Percentiles rank a stretch among this genome's conserved stretches.
These are phyloP conservation scores for Metopolophium dirhodum DNA, from an alignment of 1,140 invertebrate genomes.

Conservation along the genomic window DNA sequence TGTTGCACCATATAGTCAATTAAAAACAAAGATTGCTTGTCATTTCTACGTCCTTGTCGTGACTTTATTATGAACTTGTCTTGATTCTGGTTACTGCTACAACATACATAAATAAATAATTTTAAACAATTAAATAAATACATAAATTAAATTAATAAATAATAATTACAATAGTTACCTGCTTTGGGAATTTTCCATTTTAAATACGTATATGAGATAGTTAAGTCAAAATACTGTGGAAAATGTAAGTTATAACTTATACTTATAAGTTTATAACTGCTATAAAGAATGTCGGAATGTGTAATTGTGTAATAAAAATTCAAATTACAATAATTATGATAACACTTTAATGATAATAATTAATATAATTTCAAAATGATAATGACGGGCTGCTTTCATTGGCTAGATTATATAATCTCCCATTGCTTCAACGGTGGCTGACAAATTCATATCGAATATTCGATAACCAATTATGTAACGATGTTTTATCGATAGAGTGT, in stretches of 20 bases:
- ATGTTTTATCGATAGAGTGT: neutral
- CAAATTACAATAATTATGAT: too few species aligned
- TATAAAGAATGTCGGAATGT: accelerated
- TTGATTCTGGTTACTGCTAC: neutral
- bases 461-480: neutral
- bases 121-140: neutral
- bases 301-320: too few species aligned
- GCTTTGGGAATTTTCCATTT: too few species aligned
- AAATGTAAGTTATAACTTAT: too few species aligned
- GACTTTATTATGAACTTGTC: neutral
- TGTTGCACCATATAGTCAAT: neutral
- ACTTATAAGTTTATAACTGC: too few species aligned
- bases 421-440: neutral
- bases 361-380: too few species aligned
- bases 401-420: slow-evolving; percentile 18
- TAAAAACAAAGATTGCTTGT: neutral
- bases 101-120: neutral
- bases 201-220: too few species aligned
- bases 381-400: neutral
- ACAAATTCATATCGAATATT: neutral
- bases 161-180: too few species aligned
- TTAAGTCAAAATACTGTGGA: too few species aligned
- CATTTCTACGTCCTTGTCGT: neutral
- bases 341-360: too few species aligned
- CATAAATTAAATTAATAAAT: too few species aligned